A percentile compares a stretch with the other conserved stretches of the same genome.
Evolutionary conservation across 2,888 invertebrate genomes (phyloP).

Genomic region (Nemotelus nigrinus): DNA sequence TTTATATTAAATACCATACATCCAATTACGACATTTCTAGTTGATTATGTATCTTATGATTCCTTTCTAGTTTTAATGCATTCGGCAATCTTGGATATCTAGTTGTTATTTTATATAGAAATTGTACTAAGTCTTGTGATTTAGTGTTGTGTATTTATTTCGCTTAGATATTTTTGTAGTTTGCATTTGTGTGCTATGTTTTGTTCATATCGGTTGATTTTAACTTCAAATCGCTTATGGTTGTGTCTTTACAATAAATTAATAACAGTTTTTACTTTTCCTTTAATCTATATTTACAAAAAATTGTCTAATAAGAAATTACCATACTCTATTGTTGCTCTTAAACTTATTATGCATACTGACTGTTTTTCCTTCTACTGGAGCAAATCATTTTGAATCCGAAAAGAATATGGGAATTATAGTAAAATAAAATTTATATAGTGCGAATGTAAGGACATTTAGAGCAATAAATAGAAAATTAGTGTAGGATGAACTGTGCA

Average conservation of each 20-base stretch:
- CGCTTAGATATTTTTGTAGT: conserved; percentile 3
- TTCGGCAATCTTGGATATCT: conserved; percentile 1
- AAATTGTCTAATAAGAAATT: not conserved
- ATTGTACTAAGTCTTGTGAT: conserved; percentile 40
- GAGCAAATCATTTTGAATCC: too few relatives aligned
- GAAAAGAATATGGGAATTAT: too few relatives aligned
- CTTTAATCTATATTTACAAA: conserved; percentile 21
- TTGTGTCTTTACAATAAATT: conserved; percentile 27
- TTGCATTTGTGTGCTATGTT: not conserved
- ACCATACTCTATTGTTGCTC: not conserved
- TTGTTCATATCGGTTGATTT: not conserved
- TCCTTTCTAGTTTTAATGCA: too few relatives aligned
- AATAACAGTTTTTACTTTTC: not conserved
- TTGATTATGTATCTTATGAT: too few relatives aligned
- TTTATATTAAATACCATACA: too few relatives aligned
- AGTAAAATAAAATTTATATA: too few relatives aligned
- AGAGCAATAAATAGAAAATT: too few relatives aligned
- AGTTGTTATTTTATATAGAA: not conserved
- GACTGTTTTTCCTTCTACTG: not conserved
- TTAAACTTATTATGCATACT: not conserved
- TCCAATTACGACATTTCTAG: too few relatives aligned
- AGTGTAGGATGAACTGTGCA: too few relatives aligned
- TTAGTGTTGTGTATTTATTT: conserved; percentile 16
- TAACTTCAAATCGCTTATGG: not conserved
- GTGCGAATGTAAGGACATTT: too few relatives aligned